Evolutionary conservation across 2,797 vertebrate species (phyloP).

Genomic region (Tamandua tetradactyla): DNA sequence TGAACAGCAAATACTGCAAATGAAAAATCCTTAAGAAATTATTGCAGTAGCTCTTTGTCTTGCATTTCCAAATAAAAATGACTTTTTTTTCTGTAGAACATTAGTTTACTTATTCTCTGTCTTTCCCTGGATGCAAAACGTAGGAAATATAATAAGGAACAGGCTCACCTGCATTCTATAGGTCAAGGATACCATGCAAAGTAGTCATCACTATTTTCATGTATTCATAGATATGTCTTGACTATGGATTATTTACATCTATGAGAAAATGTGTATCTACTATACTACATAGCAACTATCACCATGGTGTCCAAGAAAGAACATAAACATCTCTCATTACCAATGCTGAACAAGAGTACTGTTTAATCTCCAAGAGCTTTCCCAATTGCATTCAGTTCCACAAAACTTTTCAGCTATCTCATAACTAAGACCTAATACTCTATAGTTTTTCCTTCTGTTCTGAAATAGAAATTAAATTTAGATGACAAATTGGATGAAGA

Average conservation of each 20-base stretch:
- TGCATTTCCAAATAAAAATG: not conserved
- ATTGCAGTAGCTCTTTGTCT: not conserved
- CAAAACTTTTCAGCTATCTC: not conserved
- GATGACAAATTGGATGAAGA: not conserved
- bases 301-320: not conserved
- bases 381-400: not conserved
- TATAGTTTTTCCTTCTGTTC: not conserved
- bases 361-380: not conserved
- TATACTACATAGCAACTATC: not conserved
- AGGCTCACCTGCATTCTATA: not conserved
- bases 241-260: not conserved
- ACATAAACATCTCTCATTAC: not conserved
- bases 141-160: not conserved
- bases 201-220: not conserved
- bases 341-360: not conserved
- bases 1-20: not conserved
- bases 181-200: not conserved
- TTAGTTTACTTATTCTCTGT: not conserved
- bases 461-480: not conserved
- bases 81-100: not conserved
- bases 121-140: not conserved
- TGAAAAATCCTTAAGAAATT: constrained; percentile 36
- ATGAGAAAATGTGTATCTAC: not conserved
- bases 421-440: not conserved
- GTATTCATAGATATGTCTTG: not conserved